Percentiles rank a stretch among this genome's conserved stretches.
phyloP scores from a whole-genome alignment of 2,888 invertebrate genomes.

The Thumatha senex region DNA sequence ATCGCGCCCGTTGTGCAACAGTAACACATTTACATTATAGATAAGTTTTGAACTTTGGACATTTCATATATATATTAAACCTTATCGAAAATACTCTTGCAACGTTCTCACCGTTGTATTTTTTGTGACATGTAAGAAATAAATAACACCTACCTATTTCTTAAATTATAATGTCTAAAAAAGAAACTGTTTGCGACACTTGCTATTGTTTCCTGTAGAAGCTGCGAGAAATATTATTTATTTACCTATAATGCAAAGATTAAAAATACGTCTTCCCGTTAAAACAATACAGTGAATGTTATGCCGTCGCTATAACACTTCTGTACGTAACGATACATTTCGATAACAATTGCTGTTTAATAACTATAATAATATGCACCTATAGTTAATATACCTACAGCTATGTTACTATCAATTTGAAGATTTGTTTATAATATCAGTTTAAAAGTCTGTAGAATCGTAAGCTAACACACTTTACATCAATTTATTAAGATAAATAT shows the following conservation, averaged over 20 bases:
- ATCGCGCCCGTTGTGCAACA: conserved; percentile 10
- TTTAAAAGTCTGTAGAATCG: background rate
- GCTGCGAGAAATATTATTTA: background rate
- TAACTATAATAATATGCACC: background rate
- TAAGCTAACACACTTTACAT: too few species aligned
- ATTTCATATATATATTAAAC: conserved; percentile 27
- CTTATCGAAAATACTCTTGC: conserved; percentile 13
- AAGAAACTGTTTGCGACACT: background rate
- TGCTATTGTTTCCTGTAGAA: too few species aligned
- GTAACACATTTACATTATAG: conserved; percentile 20
- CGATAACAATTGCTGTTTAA: background rate
- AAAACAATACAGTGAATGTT: background rate
- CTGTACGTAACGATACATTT: background rate
- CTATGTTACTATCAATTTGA: background rate
- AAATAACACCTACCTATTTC: too few species aligned
- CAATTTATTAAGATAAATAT: too few species aligned
- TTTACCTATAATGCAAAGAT: background rate
- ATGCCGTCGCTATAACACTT: background rate
- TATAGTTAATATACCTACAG: background rate
- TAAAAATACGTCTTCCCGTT: background rate
- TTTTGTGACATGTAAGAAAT: background rate
- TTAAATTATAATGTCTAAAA: too few species aligned
- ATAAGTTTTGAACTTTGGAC: conserved; percentile 16
- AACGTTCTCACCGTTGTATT: conserved; percentile 9
- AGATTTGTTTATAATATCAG: background rate